Evolutionary conservation across 2,888 invertebrate genomes (phyloP), one percentile per base, ranked within the genome.

Genomic region (Nesidiocoris tenuis): DNA sequence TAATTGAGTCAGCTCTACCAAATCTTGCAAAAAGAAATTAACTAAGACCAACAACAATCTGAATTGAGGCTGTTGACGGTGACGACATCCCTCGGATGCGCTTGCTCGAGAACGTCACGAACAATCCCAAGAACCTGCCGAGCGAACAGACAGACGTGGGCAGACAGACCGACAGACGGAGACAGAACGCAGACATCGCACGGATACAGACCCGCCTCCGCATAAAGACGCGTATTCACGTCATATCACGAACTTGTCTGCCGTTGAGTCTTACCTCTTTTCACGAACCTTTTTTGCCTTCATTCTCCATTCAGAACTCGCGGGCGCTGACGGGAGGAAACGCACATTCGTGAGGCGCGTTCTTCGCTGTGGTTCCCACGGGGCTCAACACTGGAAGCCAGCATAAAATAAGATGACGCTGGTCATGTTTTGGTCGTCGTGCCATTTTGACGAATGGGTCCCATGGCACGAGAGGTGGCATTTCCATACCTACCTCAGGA

Each of bases 201-300:
- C 39, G 12, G 39, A 39, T 39, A 12, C 39, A 39, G 39, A 39
- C 39, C n/a, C 39, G 39, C 39, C 39, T 39, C 39, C 39, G 39
- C 39, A 39, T 39, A 39, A 39, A 65, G 65, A 17, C 39, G 9
- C 25, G 55, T 17, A 67, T 67, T 67, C 67, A 67, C 67, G 67
- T 67, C 67, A 67, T 21, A 67, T 55, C 67, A 67, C 67, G 66
- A 7, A 66, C 54, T 55, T 65, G 39, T 39, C 39, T 39, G 12
- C 39, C 39, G 39, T 39, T 39, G 39, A 39, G 39, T 39, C 39
- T 39, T 39, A 7, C 39, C 39, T 39, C 39, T 39, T 39, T 39
- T 39, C 39, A 39, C 5, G 12, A 12, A 3, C 39, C 12, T 39
- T 39, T 39, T 39, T 39, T 39, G 12, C 39, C 39, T 39, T 39